Evolutionary conservation across 2,888 invertebrate species (phyloP).

Genomic region (Phyllotreta cruciferae): DNA sequence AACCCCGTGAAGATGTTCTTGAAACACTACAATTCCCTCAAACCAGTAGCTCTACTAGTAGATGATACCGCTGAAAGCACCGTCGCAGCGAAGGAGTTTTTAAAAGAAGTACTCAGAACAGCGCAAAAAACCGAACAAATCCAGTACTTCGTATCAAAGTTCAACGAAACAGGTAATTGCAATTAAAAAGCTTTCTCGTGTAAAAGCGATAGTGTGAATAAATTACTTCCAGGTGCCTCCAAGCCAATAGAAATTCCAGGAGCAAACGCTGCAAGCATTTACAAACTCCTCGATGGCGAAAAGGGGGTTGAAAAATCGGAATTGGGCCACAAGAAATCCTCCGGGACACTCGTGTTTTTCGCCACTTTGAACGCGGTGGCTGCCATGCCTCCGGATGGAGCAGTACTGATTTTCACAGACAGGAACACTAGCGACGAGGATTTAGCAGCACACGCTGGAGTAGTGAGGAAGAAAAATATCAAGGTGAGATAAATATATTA

Average conservation of each 20-base stretch:
- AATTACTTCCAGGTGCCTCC: slow-evolving; percentile 46
- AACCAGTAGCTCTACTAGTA: slow-evolving; percentile 49
- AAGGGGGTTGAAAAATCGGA: slow-evolving; percentile 28
- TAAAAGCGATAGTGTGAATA: no score
- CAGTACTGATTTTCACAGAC: slow-evolving; percentile 68
- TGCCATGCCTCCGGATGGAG: slow-evolving; percentile 69
- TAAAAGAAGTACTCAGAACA: slow-evolving; percentile 40
- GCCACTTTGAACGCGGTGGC: slow-evolving; percentile 68
- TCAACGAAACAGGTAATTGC: slow-evolving; percentile 52
- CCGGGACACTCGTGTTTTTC: slow-evolving; percentile 66
- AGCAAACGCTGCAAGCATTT: slow-evolving; percentile 38
- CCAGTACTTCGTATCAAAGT: slow-evolving; percentile 52
- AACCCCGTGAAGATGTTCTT: slow-evolving; percentile 40
- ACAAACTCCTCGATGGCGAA: slow-evolving; percentile 33
- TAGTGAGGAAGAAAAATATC: slow-evolving; percentile 53
- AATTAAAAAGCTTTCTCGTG: slow-evolving; percentile 7
- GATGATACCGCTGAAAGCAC: slow-evolving; percentile 47
- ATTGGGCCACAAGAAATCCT: slow-evolving; percentile 43
- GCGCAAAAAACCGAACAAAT: slow-evolving; percentile 34
- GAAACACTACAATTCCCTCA: slow-evolving; percentile 39
- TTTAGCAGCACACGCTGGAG: slow-evolving; percentile 49
- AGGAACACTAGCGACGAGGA: slow-evolving; percentile 64
- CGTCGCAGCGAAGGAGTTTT: slow-evolving; percentile 43
- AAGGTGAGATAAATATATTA: slow-evolving; percentile 53
- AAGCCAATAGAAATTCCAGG: slow-evolving; percentile 45